Base-by-base conservation (phyloP, 2,888 invertebrate species). In the Nymphalis polychloros region DNA sequence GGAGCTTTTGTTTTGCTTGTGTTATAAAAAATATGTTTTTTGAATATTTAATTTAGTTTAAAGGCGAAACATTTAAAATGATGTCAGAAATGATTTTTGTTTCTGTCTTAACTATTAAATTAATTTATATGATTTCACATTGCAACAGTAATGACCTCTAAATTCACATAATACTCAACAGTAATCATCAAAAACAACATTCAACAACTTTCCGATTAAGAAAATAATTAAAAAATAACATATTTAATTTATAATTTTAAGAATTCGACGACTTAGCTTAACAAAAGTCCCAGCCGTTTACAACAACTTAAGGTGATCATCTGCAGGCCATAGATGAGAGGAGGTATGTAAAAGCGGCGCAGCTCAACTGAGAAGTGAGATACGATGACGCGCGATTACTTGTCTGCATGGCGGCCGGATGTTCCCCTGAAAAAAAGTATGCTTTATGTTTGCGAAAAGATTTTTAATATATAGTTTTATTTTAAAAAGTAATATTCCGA, bases 361-460 rank as follows among this genome's bases (percentile, higher is more conserved):
- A 89, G 77, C 90, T 88, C 61, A 93, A 81, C 80, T 92, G 93
- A 50, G 93, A 90, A 65, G 93, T 91, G 75, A 92, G 83, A 84
- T 89, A 92, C 47, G 88, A 88, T 8, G 92, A 87, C 48, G 92
- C 93, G 55, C 93, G 93, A 86, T 92, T 93, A 86, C 95, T 95
- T 4, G 95, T 95, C 89, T 97, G 97, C 96, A 97, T 97, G 49
- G 97, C 97, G 68, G 96, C 96, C 72, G 97, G 97, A 86, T 97
- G 96, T 88, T 97, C 97, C 73, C 97, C 97, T 97, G 91, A 3
- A 60, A 82, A 66, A 16, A 46, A 8, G n/a, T n/a, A 19, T 7
- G 7, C 23, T 27, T 23, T 8, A 49, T 17, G n/a, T 41, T 41
- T 3, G 41, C 41, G 41, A 10, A 10, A 4, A 41, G 13, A 10